Conservation (phyloP, 92 coral and sea anemone genomes). For the Phymanthus crucifer region DNA sequence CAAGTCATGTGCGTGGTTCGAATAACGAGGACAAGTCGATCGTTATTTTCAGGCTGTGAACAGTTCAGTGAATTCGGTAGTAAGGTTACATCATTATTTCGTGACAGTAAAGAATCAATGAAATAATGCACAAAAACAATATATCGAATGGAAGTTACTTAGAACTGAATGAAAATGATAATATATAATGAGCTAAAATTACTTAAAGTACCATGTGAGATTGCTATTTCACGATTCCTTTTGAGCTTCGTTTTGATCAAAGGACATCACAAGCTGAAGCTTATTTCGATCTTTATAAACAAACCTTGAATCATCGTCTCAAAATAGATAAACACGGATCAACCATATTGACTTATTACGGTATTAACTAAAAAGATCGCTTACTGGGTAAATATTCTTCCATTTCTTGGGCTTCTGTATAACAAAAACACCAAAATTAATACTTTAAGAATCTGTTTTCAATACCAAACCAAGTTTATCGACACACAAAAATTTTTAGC, state of each 20-base stretch:
- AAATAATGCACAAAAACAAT: no score
- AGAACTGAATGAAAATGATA: no score
- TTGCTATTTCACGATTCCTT: neutral
- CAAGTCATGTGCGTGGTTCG: no score
- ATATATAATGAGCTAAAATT: no score
- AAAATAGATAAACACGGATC: conserved; percentile 22
- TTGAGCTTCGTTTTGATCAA: neutral
- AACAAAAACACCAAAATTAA: conserved; percentile 14
- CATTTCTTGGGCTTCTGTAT: conserved; percentile 89
- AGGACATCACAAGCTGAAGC: no score
- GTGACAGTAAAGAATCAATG: no score
- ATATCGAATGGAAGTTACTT: no score
- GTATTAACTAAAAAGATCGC: neutral
- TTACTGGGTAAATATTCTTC: conserved; percentile 92
- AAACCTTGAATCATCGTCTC: neutral
- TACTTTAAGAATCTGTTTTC: neutral
- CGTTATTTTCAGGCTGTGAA: no score
- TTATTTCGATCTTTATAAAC: neutral
- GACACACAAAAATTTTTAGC: neutral
- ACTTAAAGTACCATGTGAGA: no score
- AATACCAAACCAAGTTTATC: neutral
- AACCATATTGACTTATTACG: neutral
- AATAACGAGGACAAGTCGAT: no score
- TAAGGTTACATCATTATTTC: no score
- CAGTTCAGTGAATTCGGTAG: no score